Evolutionary conservation across 2,113 vertebrate species (phyloP), one percentile per base, ranked within the genome.

Genomic region (Eptesicus fuscus): DNA sequence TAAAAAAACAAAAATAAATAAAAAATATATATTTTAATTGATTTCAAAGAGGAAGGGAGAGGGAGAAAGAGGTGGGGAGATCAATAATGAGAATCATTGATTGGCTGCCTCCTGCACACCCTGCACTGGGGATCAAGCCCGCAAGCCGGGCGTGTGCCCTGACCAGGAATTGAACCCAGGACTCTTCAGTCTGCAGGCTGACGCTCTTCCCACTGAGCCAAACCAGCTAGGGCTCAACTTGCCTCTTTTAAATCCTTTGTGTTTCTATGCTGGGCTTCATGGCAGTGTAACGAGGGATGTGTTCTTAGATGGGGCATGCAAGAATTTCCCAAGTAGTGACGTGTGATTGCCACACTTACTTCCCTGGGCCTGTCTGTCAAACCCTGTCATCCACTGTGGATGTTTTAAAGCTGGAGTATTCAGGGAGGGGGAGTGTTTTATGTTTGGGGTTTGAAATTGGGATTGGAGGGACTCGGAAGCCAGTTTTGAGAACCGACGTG

Each of bases 251-350:
- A 49, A 53, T 28, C 5, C 35, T 37, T 71, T 4, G 11, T 4
- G 0, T 12, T 20, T 35, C 23, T 13, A 35, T 9, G 11, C 8
- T 0, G 0, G 5, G 13, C 2, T 1, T 17, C 5, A 3, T 2
- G 14, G 17, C 83, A 32, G 78, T 6, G 1, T n/a, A 22, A 4
- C 47, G 0, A 0, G 18, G 3, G 30, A 9, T 2, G 9, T 22
- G 10, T 16, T 2, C 84, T 4, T 1, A 11, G 47, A 5, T 23
- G 18, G 6, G 0, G 42, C 7, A 0, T 7, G 1, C 0, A 7
- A 47, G 67, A 20, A 2, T 13, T 51, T 63, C 17, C 32, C 0
- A 1, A 23, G 63, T 6, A 12, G 7, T 28, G 0, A 25, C 30
- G 0, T 10, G 40, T 14, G 2, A 7, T 12, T 3, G 2, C 23